These are phyloP conservation scores for Axis porcinus DNA, from an alignment of 2,113 vertebrate genomes.

Conservation along the genomic window DNA sequence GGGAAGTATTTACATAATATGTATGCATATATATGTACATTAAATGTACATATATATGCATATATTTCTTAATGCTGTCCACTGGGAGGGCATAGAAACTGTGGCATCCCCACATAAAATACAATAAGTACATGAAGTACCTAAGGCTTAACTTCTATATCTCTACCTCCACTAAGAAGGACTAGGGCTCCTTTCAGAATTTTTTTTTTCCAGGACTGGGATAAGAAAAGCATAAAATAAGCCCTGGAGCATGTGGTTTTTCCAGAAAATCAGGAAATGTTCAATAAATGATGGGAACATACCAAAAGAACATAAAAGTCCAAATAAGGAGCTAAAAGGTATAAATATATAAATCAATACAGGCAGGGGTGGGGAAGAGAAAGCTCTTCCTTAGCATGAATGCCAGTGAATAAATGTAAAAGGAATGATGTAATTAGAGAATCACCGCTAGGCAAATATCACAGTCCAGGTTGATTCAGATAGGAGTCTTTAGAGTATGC, in stretches of 20 bases:
- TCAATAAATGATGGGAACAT: background rate
- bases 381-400: background rate
- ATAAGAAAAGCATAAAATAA: background rate
- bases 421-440: background rate
- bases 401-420: background rate
- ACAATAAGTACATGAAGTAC: background rate
- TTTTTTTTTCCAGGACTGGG: background rate
- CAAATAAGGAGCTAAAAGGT: background rate
- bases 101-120: background rate
- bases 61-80: background rate
- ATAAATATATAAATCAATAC: background rate
- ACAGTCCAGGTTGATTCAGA: background rate
- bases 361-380: background rate
- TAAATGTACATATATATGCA: background rate
- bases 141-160: background rate
- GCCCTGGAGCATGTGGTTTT: background rate
- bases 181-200: background rate
- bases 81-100: background rate
- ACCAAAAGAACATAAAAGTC: background rate
- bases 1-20: background rate
- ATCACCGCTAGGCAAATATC: background rate
- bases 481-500: background rate
- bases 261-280: background rate
- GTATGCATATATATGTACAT: background rate
- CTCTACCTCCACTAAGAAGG: background rate